Percentiles rank a stretch among this genome's conserved stretches.
phyloP scores from a whole-genome alignment of 1,140 invertebrate genomes.

The Holotrichia oblita region DNA sequence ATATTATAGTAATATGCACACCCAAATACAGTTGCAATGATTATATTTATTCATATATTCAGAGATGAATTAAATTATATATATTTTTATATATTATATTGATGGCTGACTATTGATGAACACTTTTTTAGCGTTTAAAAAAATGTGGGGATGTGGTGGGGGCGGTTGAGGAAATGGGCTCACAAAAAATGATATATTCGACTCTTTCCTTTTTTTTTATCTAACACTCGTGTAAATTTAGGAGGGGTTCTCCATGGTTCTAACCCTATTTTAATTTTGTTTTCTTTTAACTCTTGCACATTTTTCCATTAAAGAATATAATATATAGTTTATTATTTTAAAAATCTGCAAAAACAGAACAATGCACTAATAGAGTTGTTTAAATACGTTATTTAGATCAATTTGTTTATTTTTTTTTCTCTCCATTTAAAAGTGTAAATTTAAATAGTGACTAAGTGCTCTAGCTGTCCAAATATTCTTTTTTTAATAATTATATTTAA shows the following conservation, averaged over 20 bases:
- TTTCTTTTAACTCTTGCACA: slow-evolving; percentile 14
- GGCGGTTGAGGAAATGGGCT: slow-evolving; percentile 50
- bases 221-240: background rate
- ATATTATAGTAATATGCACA: slow-evolving; percentile 36
- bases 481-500: no score
- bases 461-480: no score
- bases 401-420: background rate
- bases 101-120: slow-evolving; percentile 57
- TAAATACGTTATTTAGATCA: slow-evolving; percentile 42
- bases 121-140: slow-evolving; percentile 50
- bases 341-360: slow-evolving; percentile 61
- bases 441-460: no score
- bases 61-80: slow-evolving; percentile 23
- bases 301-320: slow-evolving; percentile 39
- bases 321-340: slow-evolving; percentile 53
- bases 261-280: background rate
- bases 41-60: slow-evolving; percentile 22
- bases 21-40: slow-evolving; percentile 49
- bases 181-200: background rate
- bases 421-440: background rate
- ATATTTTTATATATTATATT: slow-evolving; percentile 45
- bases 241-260: slow-evolving; percentile 22
- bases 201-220: background rate
- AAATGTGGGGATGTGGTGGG: background rate
- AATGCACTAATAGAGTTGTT: slow-evolving; percentile 54